Base-by-base conservation (phyloP, 2,113 vertebrate genomes). In the Leucosticte australis region DNA sequence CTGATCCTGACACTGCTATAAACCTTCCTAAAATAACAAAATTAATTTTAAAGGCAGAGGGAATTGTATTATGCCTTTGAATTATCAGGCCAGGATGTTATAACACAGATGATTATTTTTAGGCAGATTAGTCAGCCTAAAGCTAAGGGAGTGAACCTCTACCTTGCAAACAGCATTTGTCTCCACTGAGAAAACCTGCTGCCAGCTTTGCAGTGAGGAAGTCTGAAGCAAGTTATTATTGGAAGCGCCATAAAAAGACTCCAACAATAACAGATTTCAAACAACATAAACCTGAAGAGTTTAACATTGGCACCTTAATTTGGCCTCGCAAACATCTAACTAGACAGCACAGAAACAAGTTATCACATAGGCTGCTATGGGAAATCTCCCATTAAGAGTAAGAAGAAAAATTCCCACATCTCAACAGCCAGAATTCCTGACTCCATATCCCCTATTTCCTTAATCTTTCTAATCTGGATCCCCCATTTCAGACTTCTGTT, bases 11-110 rank as follows among this genome's bases (percentile, higher is more conserved):
- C 75, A 90, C 46, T 33, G 49, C 21, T 73, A 59, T 42, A 95
- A 87, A 52, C 84, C 84, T 92, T 82, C 77, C 59, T 83, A 69
- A 87, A 92, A 87, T 52, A 92, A 92, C 67, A 71, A 91, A 79
- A 31, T 9, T 4, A 89, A 76, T 83, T 92, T 78, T 83, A 68
- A 78, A 92, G 41, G 33, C 17, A 91, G 41, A 85, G 5, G 24
- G 22, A 81, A 92, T 65, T 68, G 41, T 13, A 27, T 82, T 84
- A 84, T 87, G 55, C 41, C 26, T 94, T 81, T 84, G 53, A 94
- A 76, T 89, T 85, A 46, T 56, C 73, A 74, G 65, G 26, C 60
- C 65, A 87, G 56, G 44, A 33, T 75, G 47, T 84, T 70, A 55
- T 31, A 87, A n/a, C 28, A 63, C 3, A 2, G 22, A 37, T 76